Percentiles rank a stretch among this genome's conserved stretches.
phyloP scores from a whole-genome alignment of 2,113 vertebrate species.

The Gavialis gangeticus region DNA sequence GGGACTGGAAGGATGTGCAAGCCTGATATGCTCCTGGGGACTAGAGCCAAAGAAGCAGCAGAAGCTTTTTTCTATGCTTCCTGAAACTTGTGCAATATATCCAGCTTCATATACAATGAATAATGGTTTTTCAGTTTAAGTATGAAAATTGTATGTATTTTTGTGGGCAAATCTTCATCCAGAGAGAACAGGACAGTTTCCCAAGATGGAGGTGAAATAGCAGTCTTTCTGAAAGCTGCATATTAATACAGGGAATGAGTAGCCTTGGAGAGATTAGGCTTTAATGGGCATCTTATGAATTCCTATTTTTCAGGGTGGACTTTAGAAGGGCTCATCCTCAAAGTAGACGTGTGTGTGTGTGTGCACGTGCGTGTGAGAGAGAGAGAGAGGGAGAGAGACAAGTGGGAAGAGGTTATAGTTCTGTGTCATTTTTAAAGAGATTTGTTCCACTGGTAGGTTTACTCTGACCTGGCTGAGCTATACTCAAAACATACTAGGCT shows the following conservation, averaged over 20 bases:
- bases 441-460: background rate
- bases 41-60: background rate
- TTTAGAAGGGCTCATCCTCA: background rate
- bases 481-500: background rate
- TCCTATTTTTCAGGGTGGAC: background rate
- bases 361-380: background rate
- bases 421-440: background rate
- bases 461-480: background rate
- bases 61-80: background rate
- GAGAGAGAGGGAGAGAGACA: background rate
- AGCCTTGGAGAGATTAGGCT: background rate
- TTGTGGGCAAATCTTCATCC: background rate
- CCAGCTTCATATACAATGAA: background rate
- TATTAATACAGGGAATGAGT: background rate
- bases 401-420: background rate
- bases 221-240: background rate
- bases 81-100: background rate
- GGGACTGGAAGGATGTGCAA: too few species aligned
- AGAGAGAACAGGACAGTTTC: background rate
- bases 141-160: background rate
- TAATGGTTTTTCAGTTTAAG: background rate
- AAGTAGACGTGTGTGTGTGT: background rate
- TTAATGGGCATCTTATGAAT: too few species aligned
- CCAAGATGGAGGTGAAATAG: background rate
- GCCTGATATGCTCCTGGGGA: background rate